Base-by-base conservation (phyloP, 2,797 vertebrate genomes). In the Craterocephalus amniculus region DNA sequence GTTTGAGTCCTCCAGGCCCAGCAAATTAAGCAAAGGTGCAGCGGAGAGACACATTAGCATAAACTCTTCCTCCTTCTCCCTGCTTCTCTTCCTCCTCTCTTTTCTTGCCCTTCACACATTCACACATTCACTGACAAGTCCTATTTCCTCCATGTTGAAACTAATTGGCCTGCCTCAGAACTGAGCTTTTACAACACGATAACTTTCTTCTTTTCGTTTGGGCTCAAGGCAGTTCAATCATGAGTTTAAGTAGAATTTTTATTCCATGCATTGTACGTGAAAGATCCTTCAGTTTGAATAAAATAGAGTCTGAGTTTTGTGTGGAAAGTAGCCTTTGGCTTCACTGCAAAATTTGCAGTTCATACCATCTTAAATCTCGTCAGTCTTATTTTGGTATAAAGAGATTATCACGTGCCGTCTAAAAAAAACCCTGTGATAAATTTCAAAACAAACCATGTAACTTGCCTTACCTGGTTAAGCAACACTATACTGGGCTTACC, bases 31-130 rank as follows among this genome's bases (percentile, higher is more conserved):
- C 68, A 79, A 32, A 52, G 59, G 56, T 84, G 75, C 76, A 49
- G 64, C 74, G 20, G 61, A 57, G 72, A 72, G 58, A 68, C 64
- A 11, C 16, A 43, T 87, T 80, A 83, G 72, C 79, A 89, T 84
- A 80, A 81, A 67, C 7, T 49, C 43, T 48, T 55, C 26, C 65
- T 55, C 26, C 65, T 57, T 45, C 36, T 74, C 63, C 20, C 52
- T 55, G 58, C 51, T 59, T 26, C 62, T 55, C 72, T 43, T 55
- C 4, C 54, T 54, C 38, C 54, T 54, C 38, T 18, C 35, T 70
- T 29, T 3, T 2, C 56, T 64, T 72, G 78, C 74, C 76, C 83
- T 81, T 84, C 73, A 69, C 72, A 74, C 77, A 6, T 81, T 84
- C 73, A 69, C 72, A 74, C 77, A 6, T 22, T 69, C 64, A n/a